Evolutionary conservation across 2,113 vertebrate species (phyloP), one percentile per base, ranked within the genome.

Genomic region (Passerina amoena): DNA sequence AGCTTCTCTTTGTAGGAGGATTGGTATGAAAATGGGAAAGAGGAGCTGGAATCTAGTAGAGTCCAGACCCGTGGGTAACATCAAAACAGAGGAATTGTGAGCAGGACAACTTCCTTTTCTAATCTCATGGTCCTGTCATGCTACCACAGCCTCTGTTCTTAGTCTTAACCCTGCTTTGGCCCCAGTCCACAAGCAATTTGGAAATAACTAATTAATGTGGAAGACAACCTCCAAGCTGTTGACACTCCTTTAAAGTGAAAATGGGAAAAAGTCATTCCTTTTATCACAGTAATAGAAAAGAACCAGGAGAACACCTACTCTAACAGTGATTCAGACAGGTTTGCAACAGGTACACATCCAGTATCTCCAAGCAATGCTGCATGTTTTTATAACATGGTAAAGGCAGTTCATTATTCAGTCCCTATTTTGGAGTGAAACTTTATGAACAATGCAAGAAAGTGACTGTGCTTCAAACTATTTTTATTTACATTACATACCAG

Each of bases 391-490:
- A 92, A 82, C 31, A 60, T 18, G 47, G 78, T 70, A 95, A 45
- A 92, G 82, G 94, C 59, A 50, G 40, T 85, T 94, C 51, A 45
- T 88, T 84, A 76, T 48, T 68, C 56, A 87, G 88, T 94, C 56
- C 25, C 31, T 70, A 66, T 82, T 51, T 12, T 30, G 20, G 42
- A 81, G 57, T 65, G 82, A 93, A 92, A 95, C 82, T 90, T 90
- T 94, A 91, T 21, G 82, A 91, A 85, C 68, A 97, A 83, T 80
- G 90, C 71, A 97, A 96, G 96, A 92, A 94, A 96, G 91, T 88
- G 66, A 94, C 76, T 97, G 97, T 97, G 95, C 95, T 98, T 97
- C 65, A 38, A 92, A 92, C 84, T 93, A 86, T 50, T 70, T 96
- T 96, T 95, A 82, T 95, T 91, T 90, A 94, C 89, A 97, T 95